A percentile compares a stretch with the other conserved stretches of the same genome.
phyloP scores from a whole-genome alignment of 2,797 vertebrate genomes.

The Chrosomus eos region DNA sequence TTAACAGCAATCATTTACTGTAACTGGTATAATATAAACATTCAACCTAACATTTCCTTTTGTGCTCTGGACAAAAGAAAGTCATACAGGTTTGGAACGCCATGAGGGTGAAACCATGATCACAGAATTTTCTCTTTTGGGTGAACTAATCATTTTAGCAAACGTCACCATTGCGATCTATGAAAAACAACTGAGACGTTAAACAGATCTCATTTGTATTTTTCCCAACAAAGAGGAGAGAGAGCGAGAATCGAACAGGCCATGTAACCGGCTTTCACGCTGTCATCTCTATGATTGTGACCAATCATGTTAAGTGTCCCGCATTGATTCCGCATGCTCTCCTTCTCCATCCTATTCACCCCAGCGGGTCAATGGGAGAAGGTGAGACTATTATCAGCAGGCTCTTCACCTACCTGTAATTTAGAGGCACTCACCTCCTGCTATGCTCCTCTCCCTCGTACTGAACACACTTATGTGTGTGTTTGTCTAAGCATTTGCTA shows the following conservation, averaged over 20 bases:
- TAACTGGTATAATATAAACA: neutral
- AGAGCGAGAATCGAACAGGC: constrained; percentile 51
- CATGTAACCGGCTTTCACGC: constrained; percentile 64
- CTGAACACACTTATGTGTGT: neutral
- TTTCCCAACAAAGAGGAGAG: constrained; percentile 8
- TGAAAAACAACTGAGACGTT: constrained; percentile 26
- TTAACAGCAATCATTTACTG: neutral
- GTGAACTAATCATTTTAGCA: constrained; percentile 5
- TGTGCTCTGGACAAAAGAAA: neutral
- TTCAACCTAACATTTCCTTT: constrained; percentile 2
- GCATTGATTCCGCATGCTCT: constrained; percentile 72
- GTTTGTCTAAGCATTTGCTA: constrained; percentile 31
- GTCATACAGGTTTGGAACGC: neutral
- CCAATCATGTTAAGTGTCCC: constrained; percentile 78
- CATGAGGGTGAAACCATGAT: neutral
- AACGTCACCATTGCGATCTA: neutral
- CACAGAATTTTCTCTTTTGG: neutral
- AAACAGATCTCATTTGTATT: constrained; percentile 39
- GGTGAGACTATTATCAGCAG: constrained; percentile 71
- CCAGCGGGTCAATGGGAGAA: constrained; percentile 71
- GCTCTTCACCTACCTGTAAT: constrained; percentile 68
- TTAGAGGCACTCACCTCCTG: constrained; percentile 60
- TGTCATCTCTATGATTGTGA: constrained; percentile 65
- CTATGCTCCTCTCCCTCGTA: constrained; percentile 9
- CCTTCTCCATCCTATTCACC: constrained; percentile 67